Conservation (phyloP, 2,113 vertebrate species). For the Platysternon megacephalum region DNA sequence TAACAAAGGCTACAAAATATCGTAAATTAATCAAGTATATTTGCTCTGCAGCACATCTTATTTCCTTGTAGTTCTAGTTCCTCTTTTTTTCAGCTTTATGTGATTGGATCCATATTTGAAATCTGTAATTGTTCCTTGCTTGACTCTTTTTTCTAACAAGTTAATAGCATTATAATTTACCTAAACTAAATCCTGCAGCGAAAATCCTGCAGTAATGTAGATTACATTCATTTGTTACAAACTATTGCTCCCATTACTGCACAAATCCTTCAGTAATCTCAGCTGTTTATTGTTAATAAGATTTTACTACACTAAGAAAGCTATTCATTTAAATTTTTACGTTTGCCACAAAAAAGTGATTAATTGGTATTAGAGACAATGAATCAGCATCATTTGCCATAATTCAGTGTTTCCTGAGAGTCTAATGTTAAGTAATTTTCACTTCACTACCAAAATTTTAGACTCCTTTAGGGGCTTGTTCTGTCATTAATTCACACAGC, state of each 20-base stretch:
- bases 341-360: constrained; percentile 4
- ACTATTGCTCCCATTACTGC: constrained; percentile 5
- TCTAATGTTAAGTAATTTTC: constrained; percentile 3
- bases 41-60: neutral
- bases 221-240: constrained; percentile 39
- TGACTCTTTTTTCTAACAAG: constrained; percentile 9
- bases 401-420: constrained; percentile 14
- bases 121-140: neutral
- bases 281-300: constrained; percentile 52
- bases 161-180: constrained; percentile 39
- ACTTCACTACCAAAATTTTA: neutral
- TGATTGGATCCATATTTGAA: neutral
- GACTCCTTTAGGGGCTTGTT: neutral
- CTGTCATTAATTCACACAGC: neutral
- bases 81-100: neutral
- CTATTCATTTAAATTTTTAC: constrained; percentile 3
- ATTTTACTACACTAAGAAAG: constrained; percentile 27
- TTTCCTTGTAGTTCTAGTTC: neutral
- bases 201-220: constrained; percentile 8
- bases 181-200: constrained; percentile 5
- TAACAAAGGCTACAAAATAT: neutral
- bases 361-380: constrained; percentile 12
- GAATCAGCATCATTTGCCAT: constrained; percentile 22
- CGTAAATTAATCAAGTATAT: neutral
- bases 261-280: constrained; percentile 43